Evolutionary conservation across 2,113 vertebrate genomes (phyloP).

Genomic region (Numenius arquata): DNA sequence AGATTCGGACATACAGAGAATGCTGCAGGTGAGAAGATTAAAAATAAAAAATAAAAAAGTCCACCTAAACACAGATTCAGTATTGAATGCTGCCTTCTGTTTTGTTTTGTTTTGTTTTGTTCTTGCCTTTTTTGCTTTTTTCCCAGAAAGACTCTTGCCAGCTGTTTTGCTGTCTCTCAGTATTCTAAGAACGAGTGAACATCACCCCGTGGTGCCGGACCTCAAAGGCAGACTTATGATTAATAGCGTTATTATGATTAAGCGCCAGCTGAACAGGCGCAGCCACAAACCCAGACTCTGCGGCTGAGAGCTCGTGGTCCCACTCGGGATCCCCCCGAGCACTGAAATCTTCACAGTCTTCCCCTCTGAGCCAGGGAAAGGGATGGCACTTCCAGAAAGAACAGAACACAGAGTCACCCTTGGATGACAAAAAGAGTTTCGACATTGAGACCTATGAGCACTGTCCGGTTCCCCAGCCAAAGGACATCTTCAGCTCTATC

Average conservation of each 20-base stretch:
- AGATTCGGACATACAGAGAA: neutral
- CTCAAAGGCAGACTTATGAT: neutral
- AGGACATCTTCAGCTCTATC: neutral
- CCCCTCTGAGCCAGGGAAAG: neutral
- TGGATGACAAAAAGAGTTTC: neutral
- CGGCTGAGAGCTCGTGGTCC: neutral
- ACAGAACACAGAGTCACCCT: neutral
- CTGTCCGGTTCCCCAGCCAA: neutral
- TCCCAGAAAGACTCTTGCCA: neutral
- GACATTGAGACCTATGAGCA: neutral
- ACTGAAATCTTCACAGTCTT: neutral
- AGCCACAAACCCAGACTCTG: conserved; percentile 10
- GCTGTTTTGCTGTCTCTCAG: neutral
- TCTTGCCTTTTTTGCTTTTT: neutral
- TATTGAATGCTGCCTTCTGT: neutral
- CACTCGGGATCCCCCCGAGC: neutral
- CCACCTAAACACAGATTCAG: neutral
- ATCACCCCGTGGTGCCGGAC: neutral
- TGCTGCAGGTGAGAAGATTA: neutral
- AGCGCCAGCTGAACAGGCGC: neutral
- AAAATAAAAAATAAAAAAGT: neutral
- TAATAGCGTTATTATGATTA: neutral
- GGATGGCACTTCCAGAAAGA: conserved; percentile 15
- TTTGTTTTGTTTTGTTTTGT: neutral
- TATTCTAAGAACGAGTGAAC: neutral